Base-by-base conservation (phyloP, 2,888 invertebrate genomes). In the Diarsia dahlii region DNA sequence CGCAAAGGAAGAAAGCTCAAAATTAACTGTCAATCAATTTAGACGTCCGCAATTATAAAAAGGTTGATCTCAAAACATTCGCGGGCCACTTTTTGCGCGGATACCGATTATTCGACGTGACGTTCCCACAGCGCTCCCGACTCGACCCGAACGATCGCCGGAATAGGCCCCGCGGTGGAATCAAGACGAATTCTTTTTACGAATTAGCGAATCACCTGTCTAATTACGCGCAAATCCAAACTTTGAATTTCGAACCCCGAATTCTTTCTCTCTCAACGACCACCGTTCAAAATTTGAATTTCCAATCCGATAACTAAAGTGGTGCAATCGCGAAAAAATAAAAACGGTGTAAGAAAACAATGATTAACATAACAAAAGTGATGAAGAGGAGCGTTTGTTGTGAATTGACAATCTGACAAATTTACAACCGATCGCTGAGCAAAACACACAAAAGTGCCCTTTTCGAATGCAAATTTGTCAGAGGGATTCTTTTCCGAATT, bases 141-240 rank as follows among this genome's bases (percentile, higher is more conserved):
- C 45, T 45, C 45, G 82, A 80, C 81, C 79, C 84, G 84, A 86
- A 83, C 88, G 89, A 90, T 91, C 92, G 89, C 88, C 89, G 87
- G 91, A 91, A 91, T 91, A 91, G 91, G 90, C 86, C 91, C 87
- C 89, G 90, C 90, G 85, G 89, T 89, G 89, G 92, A 92, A 93
- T 93, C 92, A 93, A 93, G 93, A 92, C 93, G 94, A 91, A 95
- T 95, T 95, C 96, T 92, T 93, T 93, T 92, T 92, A 89, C 91
- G 95, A 95, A 96, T 96, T 95, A 96, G 94, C 95, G 95, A 95
- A 95, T 96, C 95, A 95, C 95, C 96, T 96, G 96, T 95, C 95
- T 95, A 95, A 96, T 96, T 96, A 95, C 93, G 89, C 89, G 89
- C 87, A 89, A 88, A 90, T 88, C 89, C 91, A 92, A 70, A 92